Base-by-base conservation (phyloP, 2,113 vertebrate species). In the Ellobius talpinus region DNA sequence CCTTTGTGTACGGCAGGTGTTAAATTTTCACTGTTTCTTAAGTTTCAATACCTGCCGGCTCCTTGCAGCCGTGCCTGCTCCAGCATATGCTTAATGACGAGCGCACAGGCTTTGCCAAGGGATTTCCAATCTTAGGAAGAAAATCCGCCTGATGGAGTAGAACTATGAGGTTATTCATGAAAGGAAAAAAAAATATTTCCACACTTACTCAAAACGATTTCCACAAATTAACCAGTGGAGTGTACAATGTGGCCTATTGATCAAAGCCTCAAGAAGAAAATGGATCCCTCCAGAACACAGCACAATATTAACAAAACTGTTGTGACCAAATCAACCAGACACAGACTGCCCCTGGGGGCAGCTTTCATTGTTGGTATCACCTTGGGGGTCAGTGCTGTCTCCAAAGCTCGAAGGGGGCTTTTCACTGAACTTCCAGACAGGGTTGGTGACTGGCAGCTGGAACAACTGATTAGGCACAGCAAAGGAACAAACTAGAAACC, bases 391-490 rank as follows among this genome's bases (percentile, higher is more conserved):
- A 96, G 73, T 47, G 33, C 93, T 76, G 76, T 93, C 97, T 96
- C 95, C 81, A 90, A 95, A 90, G 90, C 94, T 97, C 47, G 73
- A 93, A 94, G 87, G 96, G n/a, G 58, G 95, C 95, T 97, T 97
- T 96, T 77, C 81, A 96, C 73, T 87, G 82, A 94, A 52, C 68
- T 93, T 97, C 87, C 74, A 92, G 91, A 92, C 58, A 39, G 31
- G 72, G 52, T 33, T 78, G 95, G 55, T 97, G 96, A 98, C n/a
- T 95, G 97, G 82, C 95, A 97, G 91, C 93, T 90, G 76, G 76
- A 97, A 95, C 91, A 98, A 97, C 87, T 96, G 98, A 98, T 97
- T 97, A 95, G 94, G 81, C 90, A 96, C 31, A 91, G 97, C 90
- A 68, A 82, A 94, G 89, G 87, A 93, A 96, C 92, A 92, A 58